These are phyloP conservation scores for Xestia xanthographa DNA, from an alignment of 2,888 invertebrate species.

Conservation along the genomic window DNA sequence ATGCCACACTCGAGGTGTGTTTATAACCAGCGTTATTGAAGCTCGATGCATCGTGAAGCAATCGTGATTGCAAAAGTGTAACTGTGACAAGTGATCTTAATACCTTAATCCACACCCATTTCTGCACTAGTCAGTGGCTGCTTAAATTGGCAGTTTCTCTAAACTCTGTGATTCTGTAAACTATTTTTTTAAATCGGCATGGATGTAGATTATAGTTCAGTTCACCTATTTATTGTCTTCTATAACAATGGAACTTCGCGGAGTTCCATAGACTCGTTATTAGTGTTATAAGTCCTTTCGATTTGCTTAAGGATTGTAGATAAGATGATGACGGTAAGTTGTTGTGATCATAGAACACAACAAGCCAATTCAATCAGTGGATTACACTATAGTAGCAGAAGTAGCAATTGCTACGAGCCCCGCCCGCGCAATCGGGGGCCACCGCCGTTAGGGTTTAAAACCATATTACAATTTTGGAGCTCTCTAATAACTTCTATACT, in stretches of 20 bases:
- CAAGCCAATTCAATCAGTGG: not conserved
- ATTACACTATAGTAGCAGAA: too few relatives aligned
- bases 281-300: not conserved
- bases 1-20: slow-evolving; percentile 22
- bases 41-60: slow-evolving; percentile 40
- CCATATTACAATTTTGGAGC: too few relatives aligned
- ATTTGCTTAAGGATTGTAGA: not conserved
- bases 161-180: not conserved
- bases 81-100: slow-evolving; percentile 23
- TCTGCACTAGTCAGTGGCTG: not conserved
- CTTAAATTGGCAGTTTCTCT: not conserved
- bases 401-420: too few relatives aligned
- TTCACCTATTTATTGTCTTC: not conserved
- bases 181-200: not conserved
- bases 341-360: not conserved
- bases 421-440: too few relatives aligned
- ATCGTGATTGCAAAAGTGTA: slow-evolving; percentile 51
- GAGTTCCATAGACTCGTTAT: not conserved
- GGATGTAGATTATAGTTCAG: not conserved
- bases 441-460: too few relatives aligned
- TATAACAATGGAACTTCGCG: not conserved
- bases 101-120: not conserved
- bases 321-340: not conserved
- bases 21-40: too few relatives aligned
- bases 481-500: too few relatives aligned